Evolutionary conservation across 2,113 vertebrate genomes (phyloP).

Genomic region (Holacanthus passer): DNA sequence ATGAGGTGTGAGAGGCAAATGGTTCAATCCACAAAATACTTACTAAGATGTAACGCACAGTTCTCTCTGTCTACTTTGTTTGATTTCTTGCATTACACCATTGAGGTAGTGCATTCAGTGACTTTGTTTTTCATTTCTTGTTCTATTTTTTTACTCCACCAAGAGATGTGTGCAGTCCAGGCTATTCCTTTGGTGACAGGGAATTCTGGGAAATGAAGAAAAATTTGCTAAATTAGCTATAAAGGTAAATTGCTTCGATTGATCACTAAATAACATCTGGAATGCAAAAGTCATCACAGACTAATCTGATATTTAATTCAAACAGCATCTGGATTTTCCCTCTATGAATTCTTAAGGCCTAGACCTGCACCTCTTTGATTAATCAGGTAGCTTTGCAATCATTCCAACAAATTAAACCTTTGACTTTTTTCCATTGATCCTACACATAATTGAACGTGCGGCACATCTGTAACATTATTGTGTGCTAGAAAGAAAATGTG

Average conservation of each 20-base stretch:
- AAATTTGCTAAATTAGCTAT: not conserved
- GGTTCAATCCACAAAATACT: not conserved
- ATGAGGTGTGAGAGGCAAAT: slow-evolving; percentile 5
- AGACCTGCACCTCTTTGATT: slow-evolving; percentile 17
- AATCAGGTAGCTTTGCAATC: not conserved
- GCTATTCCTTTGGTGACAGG: not conserved
- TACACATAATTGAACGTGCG: slow-evolving; percentile 11
- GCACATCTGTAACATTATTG: slow-evolving; percentile 8
- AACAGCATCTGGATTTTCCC: slow-evolving; percentile 8
- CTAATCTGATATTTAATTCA: not conserved
- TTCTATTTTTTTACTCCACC: not conserved
- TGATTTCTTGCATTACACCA: not conserved
- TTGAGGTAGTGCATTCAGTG: no score
- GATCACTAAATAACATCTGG: not conserved
- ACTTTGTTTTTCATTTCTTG: not conserved
- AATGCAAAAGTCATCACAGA: not conserved
- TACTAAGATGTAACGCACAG: not conserved
- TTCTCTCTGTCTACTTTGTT: not conserved
- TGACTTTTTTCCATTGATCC: not conserved
- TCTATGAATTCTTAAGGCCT: not conserved
- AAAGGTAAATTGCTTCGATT: not conserved
- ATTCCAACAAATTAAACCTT: slow-evolving; percentile 16
- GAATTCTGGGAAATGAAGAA: not conserved
- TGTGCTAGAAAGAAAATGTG: not conserved
- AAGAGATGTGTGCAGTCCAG: not conserved